A percentile compares a stretch with the other conserved stretches of the same genome.
These are phyloP conservation scores for Fukomys damarensis DNA, from an alignment of 2,113 vertebrate genomes.

Conservation along the genomic window DNA sequence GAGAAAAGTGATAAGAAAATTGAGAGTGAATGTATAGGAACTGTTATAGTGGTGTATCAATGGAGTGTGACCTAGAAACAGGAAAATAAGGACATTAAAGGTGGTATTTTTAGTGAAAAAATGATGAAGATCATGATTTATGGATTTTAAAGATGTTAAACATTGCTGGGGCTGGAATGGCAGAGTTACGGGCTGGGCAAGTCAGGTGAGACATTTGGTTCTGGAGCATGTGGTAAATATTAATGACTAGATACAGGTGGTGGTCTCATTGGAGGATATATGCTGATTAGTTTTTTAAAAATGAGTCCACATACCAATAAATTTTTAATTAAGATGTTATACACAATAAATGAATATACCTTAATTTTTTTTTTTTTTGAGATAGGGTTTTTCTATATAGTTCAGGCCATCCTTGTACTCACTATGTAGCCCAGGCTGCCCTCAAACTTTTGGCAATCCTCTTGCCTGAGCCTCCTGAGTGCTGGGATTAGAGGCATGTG, in stretches of 20 bases:
- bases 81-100: not conserved
- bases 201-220: not conserved
- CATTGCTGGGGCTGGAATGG: not conserved
- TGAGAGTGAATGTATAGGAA: not conserved
- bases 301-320: not conserved
- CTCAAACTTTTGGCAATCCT: not conserved
- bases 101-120: not conserved
- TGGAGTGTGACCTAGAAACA: slow-evolving; percentile 15
- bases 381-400: not conserved
- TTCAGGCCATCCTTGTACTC: not conserved
- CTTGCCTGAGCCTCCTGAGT: not conserved
- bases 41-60: not conserved
- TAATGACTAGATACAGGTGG: not conserved
- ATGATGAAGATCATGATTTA: not conserved
- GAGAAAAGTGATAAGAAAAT: not conserved
- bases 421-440: not conserved
- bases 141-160: not conserved
- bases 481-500: not conserved
- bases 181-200: not conserved
- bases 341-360: slow-evolving; percentile 22
- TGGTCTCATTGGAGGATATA: not conserved
- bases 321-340: not conserved
- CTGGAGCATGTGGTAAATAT: not conserved
- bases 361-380: not conserved
- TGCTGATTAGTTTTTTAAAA: not conserved